Conservation (phyloP, 2,113 vertebrate genomes). For the Alethe castanea region DNA sequence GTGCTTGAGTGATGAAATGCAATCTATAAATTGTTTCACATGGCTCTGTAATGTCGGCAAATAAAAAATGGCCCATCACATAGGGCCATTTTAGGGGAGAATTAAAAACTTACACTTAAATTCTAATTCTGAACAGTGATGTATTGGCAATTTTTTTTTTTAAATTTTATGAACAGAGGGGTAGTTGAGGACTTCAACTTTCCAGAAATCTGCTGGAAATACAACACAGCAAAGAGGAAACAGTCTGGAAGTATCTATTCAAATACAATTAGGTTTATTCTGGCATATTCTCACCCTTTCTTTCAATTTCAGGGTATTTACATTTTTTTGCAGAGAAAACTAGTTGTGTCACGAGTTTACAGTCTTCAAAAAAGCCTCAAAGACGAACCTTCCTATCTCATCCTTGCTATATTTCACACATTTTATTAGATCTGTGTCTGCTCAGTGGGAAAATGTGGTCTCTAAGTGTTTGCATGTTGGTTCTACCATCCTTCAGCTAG, state of each 20-base stretch:
- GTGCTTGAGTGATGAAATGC: neutral
- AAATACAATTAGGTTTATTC: neutral
- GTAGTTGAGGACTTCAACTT: neutral
- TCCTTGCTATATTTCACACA: neutral
- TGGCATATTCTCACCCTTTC: neutral
- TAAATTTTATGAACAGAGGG: neutral
- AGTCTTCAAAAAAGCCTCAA: neutral
- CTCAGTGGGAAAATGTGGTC: neutral
- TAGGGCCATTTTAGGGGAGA: neutral
- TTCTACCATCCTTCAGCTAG: neutral
- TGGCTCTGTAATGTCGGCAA: neutral
- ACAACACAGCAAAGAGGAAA: neutral
- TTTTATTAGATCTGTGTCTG: neutral
- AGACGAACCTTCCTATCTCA: neutral
- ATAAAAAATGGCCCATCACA: neutral
- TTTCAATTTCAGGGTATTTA: neutral
- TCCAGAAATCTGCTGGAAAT: neutral
- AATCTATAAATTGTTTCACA: neutral
- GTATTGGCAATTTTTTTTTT: neutral
- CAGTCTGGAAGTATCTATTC: neutral
- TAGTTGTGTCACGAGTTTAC: neutral
- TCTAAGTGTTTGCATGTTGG: neutral
- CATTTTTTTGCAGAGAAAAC: neutral
- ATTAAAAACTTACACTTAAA: neutral
- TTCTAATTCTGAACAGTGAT: neutral